Conservation (phyloP, 1,140 invertebrate species). For the Leguminivora glycinivorella region DNA sequence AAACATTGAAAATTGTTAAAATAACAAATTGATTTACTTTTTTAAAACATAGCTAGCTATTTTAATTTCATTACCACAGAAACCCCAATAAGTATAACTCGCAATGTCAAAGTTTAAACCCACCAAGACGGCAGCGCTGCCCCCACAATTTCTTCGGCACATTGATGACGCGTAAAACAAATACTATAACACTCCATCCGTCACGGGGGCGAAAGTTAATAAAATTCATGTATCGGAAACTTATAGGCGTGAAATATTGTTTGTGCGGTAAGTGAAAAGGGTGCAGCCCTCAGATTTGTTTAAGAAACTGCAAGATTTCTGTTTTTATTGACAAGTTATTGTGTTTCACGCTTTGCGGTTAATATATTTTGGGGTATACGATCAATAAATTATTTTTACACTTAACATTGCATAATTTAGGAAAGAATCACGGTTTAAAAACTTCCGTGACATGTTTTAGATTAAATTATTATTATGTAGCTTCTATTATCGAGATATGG, state of each 20-base stretch:
- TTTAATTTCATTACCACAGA: background rate
- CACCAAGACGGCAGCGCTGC: slow-evolving; percentile 19
- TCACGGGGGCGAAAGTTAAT: slow-evolving; percentile 72
- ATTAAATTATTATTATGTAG: too few species aligned
- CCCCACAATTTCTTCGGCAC: slow-evolving; percentile 63
- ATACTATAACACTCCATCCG: slow-evolving; percentile 66
- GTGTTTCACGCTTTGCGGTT: slow-evolving; percentile 11
- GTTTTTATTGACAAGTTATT: slow-evolving; percentile 17
- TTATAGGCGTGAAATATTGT: slow-evolving; percentile 75
- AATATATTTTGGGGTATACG: background rate
- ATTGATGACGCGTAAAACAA: slow-evolving; percentile 74
- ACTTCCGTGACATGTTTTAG: too few species aligned
- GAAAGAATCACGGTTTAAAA: background rate
- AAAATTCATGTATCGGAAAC: slow-evolving; percentile 79
- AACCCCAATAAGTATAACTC: background rate
- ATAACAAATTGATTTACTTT: background rate
- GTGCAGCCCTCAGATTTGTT: slow-evolving; percentile 62
- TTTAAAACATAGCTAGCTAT: background rate
- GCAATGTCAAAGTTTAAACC: background rate
- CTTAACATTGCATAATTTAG: background rate
- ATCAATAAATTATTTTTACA: background rate
- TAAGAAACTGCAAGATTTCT: slow-evolving; percentile 49
- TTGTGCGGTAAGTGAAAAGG: slow-evolving; percentile 46
- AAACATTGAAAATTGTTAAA: too few species aligned
- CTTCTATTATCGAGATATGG: too few species aligned